These are phyloP conservation scores for Daphoenositta chrysoptera DNA, from an alignment of 2,113 vertebrate genomes.

Conservation along the genomic window DNA sequence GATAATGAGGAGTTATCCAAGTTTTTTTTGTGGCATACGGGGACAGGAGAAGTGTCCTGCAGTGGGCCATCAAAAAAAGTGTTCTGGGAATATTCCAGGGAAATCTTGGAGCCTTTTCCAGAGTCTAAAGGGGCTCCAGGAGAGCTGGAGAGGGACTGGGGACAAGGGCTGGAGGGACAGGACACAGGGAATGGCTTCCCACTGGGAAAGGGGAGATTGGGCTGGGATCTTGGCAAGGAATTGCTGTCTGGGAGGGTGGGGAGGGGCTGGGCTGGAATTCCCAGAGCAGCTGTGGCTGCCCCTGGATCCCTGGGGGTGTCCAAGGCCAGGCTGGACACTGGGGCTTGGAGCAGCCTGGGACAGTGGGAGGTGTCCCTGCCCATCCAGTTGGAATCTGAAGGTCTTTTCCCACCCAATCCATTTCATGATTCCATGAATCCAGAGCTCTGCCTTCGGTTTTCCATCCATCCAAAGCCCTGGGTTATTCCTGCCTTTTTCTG, in stretches of 20 bases:
- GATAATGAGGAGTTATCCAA: rapidly evolving
- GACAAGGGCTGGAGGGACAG: not conserved
- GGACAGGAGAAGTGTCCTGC: not conserved
- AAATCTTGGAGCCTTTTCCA: not conserved
- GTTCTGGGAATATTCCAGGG: rapidly evolving
- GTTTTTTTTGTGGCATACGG: not conserved
- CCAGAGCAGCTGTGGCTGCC: not conserved
- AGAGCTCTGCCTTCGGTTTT: not conserved
- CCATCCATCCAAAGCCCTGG: no score
- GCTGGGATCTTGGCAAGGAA: not conserved
- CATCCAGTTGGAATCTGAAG: not conserved
- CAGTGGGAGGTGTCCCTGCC: rapidly evolving
- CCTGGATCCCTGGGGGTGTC: not conserved
- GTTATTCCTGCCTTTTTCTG: no score
- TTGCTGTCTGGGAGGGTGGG: not conserved
- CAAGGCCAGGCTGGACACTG: not conserved
- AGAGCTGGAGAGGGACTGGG: not conserved
- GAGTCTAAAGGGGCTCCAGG: not conserved
- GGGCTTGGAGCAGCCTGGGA: not conserved
- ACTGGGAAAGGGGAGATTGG: not conserved
- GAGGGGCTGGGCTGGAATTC: not conserved
- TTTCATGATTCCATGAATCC: not conserved
- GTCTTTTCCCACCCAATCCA: not conserved
- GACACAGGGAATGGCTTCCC: not conserved
- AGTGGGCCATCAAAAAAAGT: rapidly evolving